These are phyloP conservation scores for Acheta domesticus DNA, from an alignment of 2,888 invertebrate species.

Conservation along the genomic window DNA sequence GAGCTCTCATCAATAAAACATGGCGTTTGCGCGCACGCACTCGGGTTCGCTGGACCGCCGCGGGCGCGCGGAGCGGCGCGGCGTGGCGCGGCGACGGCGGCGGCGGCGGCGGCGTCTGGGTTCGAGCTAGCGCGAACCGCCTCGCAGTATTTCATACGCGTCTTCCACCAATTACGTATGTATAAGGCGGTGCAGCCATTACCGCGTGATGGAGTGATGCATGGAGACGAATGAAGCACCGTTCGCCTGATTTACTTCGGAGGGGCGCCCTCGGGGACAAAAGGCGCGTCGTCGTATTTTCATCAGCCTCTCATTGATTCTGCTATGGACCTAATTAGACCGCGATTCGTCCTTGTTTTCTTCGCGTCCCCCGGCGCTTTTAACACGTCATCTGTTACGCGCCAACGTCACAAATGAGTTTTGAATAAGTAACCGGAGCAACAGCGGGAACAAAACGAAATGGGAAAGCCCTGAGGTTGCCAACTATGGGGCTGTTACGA, in stretches of 20 bases:
- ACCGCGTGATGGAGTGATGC: background rate
- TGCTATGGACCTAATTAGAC: background rate
- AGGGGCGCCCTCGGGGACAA: background rate
- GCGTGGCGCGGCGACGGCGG: too few relatives aligned
- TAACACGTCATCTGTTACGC: background rate
- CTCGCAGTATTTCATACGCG: background rate
- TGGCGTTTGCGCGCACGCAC: background rate
- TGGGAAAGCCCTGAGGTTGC: too few relatives aligned
- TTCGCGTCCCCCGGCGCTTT: background rate
- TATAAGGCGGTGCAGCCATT: background rate
- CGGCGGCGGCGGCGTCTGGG: background rate
- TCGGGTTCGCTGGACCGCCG: background rate
- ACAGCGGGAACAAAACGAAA: too few relatives aligned
- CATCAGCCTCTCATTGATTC: background rate
- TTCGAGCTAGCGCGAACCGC: background rate
- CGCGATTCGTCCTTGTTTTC: background rate
- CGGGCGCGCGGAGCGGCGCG: background rate
- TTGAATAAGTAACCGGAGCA: too few relatives aligned
- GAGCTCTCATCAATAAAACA: background rate
- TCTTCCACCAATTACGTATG: background rate
- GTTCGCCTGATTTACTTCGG: background rate
- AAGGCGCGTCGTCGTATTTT: background rate
- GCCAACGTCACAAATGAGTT: too few relatives aligned
- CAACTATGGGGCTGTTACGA: too few relatives aligned
- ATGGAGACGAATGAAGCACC: background rate